A percentile compares a stretch with the other conserved stretches of the same genome.
These are phyloP conservation scores for Gasteruption jaculator DNA, from an alignment of 2,888 invertebrate genomes.

Conservation along the genomic window DNA sequence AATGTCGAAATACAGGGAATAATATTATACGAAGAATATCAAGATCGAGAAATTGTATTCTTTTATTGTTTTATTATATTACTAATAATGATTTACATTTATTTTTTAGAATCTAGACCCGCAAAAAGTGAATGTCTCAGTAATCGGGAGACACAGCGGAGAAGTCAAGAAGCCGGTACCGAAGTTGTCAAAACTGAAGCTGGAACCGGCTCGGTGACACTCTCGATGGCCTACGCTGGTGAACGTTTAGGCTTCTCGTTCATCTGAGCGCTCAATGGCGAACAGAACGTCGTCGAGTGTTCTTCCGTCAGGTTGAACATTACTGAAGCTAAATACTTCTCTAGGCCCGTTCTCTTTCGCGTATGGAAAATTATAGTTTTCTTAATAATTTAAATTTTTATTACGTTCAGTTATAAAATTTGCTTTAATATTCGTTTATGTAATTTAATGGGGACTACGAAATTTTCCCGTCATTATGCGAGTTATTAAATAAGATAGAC, in stretches of 20 bases:
- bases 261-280: conserved; percentile 81
- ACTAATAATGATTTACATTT: too few relatives aligned
- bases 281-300: conserved; percentile 86
- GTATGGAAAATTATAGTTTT: too few relatives aligned
- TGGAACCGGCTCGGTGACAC: conserved; percentile 96
- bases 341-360: conserved; percentile 85
- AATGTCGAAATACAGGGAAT: too few relatives aligned
- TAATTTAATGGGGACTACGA: neutral
- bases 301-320: conserved; percentile 85
- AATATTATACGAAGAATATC: too few relatives aligned
- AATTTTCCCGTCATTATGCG: conserved; percentile 2
- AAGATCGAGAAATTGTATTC: too few relatives aligned
- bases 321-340: conserved; percentile 89
- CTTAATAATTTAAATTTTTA: conserved; percentile 22
- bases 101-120: conserved; percentile 71
- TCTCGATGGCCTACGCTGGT: conserved; percentile 98
- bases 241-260: conserved; percentile 85
- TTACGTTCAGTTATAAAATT: too few relatives aligned
- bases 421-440: too few relatives aligned
- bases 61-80: neutral
- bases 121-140: conserved; percentile 78
- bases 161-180: conserved; percentile 99
- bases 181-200: conserved; percentile 98
- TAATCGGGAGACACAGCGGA: conserved; percentile 98
- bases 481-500: conserved; percentile 4